Base-by-base conservation (phyloP, 1,140 invertebrate species). In the Bombus ignitus region DNA sequence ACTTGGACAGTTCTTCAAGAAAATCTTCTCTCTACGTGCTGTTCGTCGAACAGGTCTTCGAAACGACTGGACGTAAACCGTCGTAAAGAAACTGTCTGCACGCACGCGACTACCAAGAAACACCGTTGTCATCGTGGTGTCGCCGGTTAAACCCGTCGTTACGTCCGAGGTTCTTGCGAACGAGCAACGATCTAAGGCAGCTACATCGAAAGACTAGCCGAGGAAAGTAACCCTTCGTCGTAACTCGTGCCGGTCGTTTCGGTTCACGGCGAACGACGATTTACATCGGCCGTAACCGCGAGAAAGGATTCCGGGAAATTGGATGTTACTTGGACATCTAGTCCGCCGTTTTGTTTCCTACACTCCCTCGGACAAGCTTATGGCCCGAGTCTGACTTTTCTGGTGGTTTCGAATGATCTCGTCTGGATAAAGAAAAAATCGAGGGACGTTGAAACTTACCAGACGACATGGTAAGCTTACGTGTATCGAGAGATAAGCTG, bases 71-170 rank as follows among this genome's bases (percentile, higher is more conserved):
- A 73, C 47, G 47, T 77, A 78, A 59, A 88, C 62, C 65, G 37
- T 32, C 62, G 80, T 13, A 35, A 70, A 70, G 78, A 75, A 73
- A 71, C 28, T 65, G 57, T 39, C 37, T 22, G 44, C 32, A 65
- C 57, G 42, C 62, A 47, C 39, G 73, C 59, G 28, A 65, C 9
- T 18, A 44, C 68, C 57, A 39, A 35, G 73, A 74, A 59, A 39
- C 42, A 74, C 42, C 42, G 42, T 74, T 35, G 72, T 39, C 42
- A 15, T 73, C 72, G 65, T 25, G 57, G 39, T 12, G 74, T 74
- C 77, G 59, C 35, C 74, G 28, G 39, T 88, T 81, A 88, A 78
- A 65, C 53, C n/a, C 66, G 35, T 86, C 39, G 83, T 74, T 70
- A 77, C 37, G 37, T n/a, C 39, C 65, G 42, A 8, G 32, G 62